Conservation (phyloP, 2,888 invertebrate genomes). For the Gandaritis pyraliata region DNA sequence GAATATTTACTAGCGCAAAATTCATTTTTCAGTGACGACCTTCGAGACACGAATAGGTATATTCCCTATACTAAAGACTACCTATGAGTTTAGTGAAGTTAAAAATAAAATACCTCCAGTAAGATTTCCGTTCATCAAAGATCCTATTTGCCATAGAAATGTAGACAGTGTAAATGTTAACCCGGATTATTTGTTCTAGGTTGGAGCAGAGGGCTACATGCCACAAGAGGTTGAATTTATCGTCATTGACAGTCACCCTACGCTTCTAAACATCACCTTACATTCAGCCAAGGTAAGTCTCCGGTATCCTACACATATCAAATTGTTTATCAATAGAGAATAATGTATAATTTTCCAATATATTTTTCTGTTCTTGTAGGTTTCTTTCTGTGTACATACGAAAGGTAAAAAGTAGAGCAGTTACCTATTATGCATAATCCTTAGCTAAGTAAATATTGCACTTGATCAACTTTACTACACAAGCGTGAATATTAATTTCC, state of each 20-base stretch:
- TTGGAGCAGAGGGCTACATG: constrained; percentile 92
- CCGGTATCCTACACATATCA: background rate
- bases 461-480: constrained; percentile 23
- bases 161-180: too few relatives aligned
- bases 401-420: constrained; percentile 31
- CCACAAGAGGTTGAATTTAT: constrained; percentile 94
- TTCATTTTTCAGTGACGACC: background rate
- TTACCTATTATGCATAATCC: constrained; percentile 17
- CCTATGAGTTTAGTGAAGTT: too few relatives aligned
- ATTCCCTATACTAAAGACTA: too few relatives aligned
- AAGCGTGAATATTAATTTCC: constrained; percentile 9
- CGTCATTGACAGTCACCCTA: constrained; percentile 93
- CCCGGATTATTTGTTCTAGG: constrained; percentile 77
- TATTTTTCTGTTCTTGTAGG: constrained; percentile 33
- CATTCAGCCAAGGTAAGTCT: constrained; percentile 90
- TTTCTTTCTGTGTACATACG: constrained; percentile 38
- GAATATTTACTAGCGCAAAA: constrained; percentile 21
- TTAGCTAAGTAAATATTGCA: constrained; percentile 26
- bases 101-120: too few relatives aligned
- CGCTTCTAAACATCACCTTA: constrained; percentile 92
- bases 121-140: too few relatives aligned
- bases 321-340: too few relatives aligned
- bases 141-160: too few relatives aligned
- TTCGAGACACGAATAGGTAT: background rate
- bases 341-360: constrained; percentile 19